Base-by-base conservation (phyloP, 2,888 invertebrate species). In the Ptychoptera albimana region DNA sequence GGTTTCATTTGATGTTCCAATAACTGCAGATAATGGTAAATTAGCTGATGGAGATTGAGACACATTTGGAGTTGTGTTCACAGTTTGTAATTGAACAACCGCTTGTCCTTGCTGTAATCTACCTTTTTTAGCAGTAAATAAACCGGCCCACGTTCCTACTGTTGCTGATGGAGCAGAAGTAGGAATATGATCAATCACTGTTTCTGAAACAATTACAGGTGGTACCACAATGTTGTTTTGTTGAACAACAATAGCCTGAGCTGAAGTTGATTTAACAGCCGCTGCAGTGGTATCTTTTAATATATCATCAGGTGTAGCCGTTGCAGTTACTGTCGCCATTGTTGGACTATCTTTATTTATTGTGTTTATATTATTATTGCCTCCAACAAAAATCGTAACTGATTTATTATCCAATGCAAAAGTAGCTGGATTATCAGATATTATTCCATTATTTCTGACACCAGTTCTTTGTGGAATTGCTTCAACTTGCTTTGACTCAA, bases 91-190 rank as follows among this genome's bases (percentile, higher is more conserved):
- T 45, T 23, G 49, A 38, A 9, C n/a, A 29, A 34, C 38, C 51
- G 12, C 47, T 49, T 23, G 53, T 70, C 47, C 49, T 57, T 23
- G 23, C 7, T 23, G 23, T 23, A 23, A 23, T 23, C 7, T 23
- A 23, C 23, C 23, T 23, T 23, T 23, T 23, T 7, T 23, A 23
- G 30, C 23, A 2, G 68, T 71, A 59, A 80, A 79, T 12, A 80
- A 57, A 59, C 79, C 78, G 2, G 79, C 79, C 80, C 80, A 80
- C 1, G 79, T 76, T 42, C 74, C 34, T n/a, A 15, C 15, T n/a
- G 42, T 16, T 6, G 42, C 23, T 23, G 23, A 23, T 5, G 23
- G 23, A 23, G 7, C 23, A 23, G 7, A 3, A 23, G 23, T 23
- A 23, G 23, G 3, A 23, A 23, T 23, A 23, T 3, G 23, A 23